Evolutionary conservation across 2,797 vertebrate genomes (phyloP).

Genomic region (Tauraco hartlaubi): DNA sequence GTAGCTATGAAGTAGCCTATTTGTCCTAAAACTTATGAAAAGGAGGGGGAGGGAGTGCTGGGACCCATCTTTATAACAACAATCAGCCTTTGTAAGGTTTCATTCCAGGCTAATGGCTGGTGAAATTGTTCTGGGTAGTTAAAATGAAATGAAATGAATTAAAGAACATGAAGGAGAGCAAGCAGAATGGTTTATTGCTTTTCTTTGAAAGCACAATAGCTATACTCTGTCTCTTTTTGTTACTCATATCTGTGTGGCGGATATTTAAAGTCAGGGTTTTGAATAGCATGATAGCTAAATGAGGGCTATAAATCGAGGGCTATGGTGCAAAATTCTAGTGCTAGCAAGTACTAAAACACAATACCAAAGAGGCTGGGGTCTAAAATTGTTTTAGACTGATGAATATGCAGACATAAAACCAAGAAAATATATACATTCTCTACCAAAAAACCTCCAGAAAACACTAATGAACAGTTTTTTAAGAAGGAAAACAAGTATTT

Average conservation of each 20-base stretch:
- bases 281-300: constrained; percentile 72
- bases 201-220: constrained; percentile 80
- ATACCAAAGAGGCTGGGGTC: constrained; percentile 19
- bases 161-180: constrained; percentile 81
- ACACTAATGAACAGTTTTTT: neutral
- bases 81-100: constrained; percentile 79
- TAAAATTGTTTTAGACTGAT: constrained; percentile 71
- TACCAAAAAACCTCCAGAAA: neutral
- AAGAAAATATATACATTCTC: neutral
- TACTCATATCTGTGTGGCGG: constrained; percentile 72
- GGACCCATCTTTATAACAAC: constrained; percentile 76
- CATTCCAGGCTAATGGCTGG: constrained; percentile 83
- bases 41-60: constrained; percentile 52
- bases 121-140: constrained; percentile 86
- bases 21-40: constrained; percentile 72
- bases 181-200: constrained; percentile 81
- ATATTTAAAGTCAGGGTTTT: constrained; percentile 77
- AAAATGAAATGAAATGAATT: constrained; percentile 87
- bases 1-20: constrained; percentile 48
- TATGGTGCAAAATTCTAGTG: constrained; percentile 60
- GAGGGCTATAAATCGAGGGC: constrained; percentile 75
- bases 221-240: constrained; percentile 77
- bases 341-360: constrained; percentile 58
- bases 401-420: constrained; percentile 68
- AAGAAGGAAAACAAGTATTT: neutral